Percentiles rank a stretch among this genome's conserved stretches.
These are phyloP conservation scores for Channa argus DNA, from an alignment of 2,113 vertebrate genomes.

Conservation along the genomic window DNA sequence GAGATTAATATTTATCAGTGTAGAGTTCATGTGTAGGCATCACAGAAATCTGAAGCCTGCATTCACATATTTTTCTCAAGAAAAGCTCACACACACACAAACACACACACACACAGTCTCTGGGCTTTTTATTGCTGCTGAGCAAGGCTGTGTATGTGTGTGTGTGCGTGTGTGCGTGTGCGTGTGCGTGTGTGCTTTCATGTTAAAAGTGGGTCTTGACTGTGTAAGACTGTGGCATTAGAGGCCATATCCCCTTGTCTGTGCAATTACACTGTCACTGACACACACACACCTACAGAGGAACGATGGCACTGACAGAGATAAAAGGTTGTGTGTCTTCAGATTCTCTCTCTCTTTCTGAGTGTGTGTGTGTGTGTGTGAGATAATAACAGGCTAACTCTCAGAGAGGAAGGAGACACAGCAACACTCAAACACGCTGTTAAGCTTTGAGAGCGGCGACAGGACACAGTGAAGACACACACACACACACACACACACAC, in stretches of 20 bases:
- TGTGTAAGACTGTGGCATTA: constrained; percentile 77
- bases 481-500: constrained; percentile 37
- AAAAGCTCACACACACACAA: constrained; percentile 25
- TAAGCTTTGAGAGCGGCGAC: constrained; percentile 68
- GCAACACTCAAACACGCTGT: constrained; percentile 66
- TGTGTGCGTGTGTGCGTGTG: constrained; percentile 17
- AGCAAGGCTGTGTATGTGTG: constrained; percentile 43
- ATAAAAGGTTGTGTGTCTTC: constrained; percentile 69
- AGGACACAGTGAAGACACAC: constrained; percentile 59
- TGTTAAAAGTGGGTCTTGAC: constrained; percentile 80
- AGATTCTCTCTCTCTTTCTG: constrained; percentile 39
- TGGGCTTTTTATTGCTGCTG: constrained; percentile 72
- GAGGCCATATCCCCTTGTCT: constrained; percentile 70
- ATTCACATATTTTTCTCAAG: constrained; percentile 8
- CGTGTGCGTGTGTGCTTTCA: constrained; percentile 71
- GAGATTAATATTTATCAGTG: too few species aligned
- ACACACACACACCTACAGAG: constrained; percentile 47
- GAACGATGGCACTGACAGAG: constrained; percentile 61
- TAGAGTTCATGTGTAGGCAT: too few species aligned
- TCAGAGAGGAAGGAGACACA: constrained; percentile 74
- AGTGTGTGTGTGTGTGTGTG: constrained; percentile 43
- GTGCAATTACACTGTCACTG: constrained; percentile 81
- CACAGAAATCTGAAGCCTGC: background rate
- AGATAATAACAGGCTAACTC: constrained; percentile 77
- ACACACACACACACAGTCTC: constrained; percentile 42